These are phyloP conservation scores for Fragum fragum DNA, from an alignment of 2,888 invertebrate species.

Conservation along the genomic window DNA sequence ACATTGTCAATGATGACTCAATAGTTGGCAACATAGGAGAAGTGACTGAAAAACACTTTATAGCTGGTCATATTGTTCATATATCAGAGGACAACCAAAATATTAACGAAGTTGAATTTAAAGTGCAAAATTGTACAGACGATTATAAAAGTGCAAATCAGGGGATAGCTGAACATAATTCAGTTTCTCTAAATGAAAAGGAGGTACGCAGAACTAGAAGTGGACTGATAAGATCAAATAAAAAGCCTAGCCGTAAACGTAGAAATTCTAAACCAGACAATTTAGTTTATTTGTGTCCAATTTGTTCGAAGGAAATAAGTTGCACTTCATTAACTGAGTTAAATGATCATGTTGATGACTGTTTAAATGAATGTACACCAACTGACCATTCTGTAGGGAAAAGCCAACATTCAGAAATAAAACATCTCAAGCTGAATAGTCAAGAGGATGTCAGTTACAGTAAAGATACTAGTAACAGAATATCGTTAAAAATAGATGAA, in stretches of 20 bases:
- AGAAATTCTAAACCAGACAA: constrained; percentile 28
- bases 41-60: no score
- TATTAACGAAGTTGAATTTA: no score
- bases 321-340: constrained; percentile 70
- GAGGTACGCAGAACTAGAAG: constrained; percentile 45
- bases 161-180: no score
- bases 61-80: no score
- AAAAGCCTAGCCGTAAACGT: constrained; percentile 17
- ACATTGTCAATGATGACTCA: no score
- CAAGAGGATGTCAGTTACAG: neutral
- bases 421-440: neutral
- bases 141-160: no score
- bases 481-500: neutral
- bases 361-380: constrained; percentile 56
- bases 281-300: constrained; percentile 71
- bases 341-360: constrained; percentile 78
- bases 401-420: neutral
- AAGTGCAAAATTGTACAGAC: no score
- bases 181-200: neutral
- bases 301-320: constrained; percentile 66
- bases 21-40: no score
- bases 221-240: constrained; percentile 41
- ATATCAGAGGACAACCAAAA: no score
- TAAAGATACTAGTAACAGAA: neutral
- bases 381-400: neutral